Evolutionary conservation across 2,888 invertebrate species (phyloP).

Genomic region (Mechanitis mazaeus): DNA sequence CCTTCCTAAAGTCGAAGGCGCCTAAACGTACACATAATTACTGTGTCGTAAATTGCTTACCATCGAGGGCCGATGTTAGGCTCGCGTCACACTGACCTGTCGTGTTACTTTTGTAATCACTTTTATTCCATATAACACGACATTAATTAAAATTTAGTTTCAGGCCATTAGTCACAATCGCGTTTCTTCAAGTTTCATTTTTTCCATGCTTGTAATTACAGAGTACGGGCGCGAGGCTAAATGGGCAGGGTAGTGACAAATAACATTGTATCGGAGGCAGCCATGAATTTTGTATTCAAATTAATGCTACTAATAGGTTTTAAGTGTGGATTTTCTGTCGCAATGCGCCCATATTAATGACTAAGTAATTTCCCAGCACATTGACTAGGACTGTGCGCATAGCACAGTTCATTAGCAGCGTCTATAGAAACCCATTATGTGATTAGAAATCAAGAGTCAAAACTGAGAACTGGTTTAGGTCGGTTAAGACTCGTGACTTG

Average conservation of each 20-base stretch:
- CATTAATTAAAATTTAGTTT: constrained; percentile 78
- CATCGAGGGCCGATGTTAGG: constrained; percentile 47
- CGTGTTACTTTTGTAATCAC: constrained; percentile 75
- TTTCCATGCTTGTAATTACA: constrained; percentile 66
- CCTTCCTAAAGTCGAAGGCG: constrained; percentile 53
- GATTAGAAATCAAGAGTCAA: constrained; percentile 62
- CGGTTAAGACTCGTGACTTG: constrained; percentile 70
- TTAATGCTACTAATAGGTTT: constrained; percentile 63
- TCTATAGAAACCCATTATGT: constrained; percentile 47
- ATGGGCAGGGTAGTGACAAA: constrained; percentile 73
- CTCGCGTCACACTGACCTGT: constrained; percentile 55
- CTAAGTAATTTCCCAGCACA: constrained; percentile 29
- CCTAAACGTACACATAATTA: constrained; percentile 70
- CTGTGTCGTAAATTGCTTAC: constrained; percentile 69
- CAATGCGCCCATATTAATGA: constrained; percentile 52
- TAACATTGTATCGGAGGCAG: constrained; percentile 69
- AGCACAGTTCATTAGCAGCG: constrained; percentile 32
- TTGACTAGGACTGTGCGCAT: constrained; percentile 37
- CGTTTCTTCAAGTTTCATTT: constrained; percentile 73
- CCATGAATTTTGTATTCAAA: constrained; percentile 75
- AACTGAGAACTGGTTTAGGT: constrained; percentile 59
- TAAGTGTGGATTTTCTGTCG: constrained; percentile 55
- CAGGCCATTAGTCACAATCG: constrained; percentile 74
- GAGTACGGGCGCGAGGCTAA: constrained; percentile 67
- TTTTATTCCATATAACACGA: constrained; percentile 74